A percentile compares a stretch with the other conserved stretches of the same genome.
Conservation (phyloP, 1,140 invertebrate genomes). For the Ylistrum balloti region DNA sequence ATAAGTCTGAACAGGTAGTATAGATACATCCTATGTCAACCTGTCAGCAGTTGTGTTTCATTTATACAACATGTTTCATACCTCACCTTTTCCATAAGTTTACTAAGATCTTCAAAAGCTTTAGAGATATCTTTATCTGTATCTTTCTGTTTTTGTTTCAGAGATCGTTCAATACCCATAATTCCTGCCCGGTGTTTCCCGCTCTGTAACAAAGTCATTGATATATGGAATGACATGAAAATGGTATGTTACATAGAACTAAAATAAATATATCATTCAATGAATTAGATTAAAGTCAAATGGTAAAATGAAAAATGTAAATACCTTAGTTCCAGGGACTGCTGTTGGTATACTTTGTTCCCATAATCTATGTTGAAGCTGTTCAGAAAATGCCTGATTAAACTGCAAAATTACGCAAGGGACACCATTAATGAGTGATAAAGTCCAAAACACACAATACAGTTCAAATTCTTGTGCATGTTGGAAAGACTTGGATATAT, state of each 20-base stretch:
- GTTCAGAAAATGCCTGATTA: constrained; percentile 75
- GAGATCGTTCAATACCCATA: constrained; percentile 95
- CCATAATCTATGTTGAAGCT: constrained; percentile 83
- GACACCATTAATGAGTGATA: no score
- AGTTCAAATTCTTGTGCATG: no score
- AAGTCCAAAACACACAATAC: no score
- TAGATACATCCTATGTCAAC: no score
- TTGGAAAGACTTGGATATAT: not conserved
- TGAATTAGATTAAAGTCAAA: no score
- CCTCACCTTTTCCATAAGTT: constrained; percentile 93
- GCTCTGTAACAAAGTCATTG: constrained; percentile 59
- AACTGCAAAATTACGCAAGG: constrained; percentile 57
- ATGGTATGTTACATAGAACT: no score
- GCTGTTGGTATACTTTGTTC: constrained; percentile 75
- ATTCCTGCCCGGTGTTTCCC: constrained; percentile 87
- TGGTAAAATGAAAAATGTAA: no score
- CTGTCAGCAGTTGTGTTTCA: no score
- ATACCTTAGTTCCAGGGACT: constrained; percentile 63
- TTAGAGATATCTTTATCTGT: constrained; percentile 95
- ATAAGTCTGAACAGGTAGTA: no score
- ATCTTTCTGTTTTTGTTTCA: constrained; percentile 94
- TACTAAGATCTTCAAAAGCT: constrained; percentile 97
- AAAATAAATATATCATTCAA: no score
- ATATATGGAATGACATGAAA: no score
- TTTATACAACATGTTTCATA: no score